Conservation (phyloP, 2,797 vertebrate species). For the Taeniopygia guttata region DNA sequence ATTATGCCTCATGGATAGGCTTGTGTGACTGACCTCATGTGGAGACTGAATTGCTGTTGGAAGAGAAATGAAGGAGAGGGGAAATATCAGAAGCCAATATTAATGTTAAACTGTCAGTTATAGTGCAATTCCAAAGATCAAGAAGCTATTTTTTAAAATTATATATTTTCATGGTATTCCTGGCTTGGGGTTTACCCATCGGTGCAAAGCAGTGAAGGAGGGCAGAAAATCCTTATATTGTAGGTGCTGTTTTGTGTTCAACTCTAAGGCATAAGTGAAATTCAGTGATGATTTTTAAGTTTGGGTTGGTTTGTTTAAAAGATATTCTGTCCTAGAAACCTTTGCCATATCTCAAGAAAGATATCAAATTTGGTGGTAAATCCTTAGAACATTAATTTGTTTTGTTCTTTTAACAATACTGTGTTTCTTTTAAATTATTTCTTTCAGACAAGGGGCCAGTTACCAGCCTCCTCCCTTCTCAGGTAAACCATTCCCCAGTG, state of each 20-base stretch:
- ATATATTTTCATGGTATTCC: not conserved
- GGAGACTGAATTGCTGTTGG: slow-evolving; percentile 1
- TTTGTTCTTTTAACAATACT: not conserved
- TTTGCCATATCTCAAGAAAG: not conserved
- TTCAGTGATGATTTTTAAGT: not conserved
- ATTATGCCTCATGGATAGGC: not conserved
- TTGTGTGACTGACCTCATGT: slow-evolving; percentile 15
- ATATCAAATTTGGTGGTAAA: not conserved
- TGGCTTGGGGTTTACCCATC: not conserved
- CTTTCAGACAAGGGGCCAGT: slow-evolving; percentile 91
- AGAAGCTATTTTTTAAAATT: not conserved
- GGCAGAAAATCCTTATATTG: not conserved
- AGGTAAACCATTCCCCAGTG: slow-evolving; percentile 89
- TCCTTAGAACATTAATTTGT: not conserved
- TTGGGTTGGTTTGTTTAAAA: not conserved
- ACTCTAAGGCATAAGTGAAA: not conserved
- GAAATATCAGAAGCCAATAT: not conserved
- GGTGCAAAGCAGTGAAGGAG: not conserved
- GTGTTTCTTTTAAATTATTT: slow-evolving; percentile 40
- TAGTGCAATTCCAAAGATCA: not conserved
- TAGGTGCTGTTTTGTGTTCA: not conserved
- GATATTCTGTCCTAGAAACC: not conserved
- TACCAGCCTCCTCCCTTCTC: slow-evolving; percentile 89
- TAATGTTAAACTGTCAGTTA: not conserved
- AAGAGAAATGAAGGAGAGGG: not conserved